A percentile compares a stretch with the other conserved stretches of the same genome.
phyloP scores from a whole-genome alignment of 2,888 invertebrate genomes.

The Scelioninae gen. 1 region DNA sequence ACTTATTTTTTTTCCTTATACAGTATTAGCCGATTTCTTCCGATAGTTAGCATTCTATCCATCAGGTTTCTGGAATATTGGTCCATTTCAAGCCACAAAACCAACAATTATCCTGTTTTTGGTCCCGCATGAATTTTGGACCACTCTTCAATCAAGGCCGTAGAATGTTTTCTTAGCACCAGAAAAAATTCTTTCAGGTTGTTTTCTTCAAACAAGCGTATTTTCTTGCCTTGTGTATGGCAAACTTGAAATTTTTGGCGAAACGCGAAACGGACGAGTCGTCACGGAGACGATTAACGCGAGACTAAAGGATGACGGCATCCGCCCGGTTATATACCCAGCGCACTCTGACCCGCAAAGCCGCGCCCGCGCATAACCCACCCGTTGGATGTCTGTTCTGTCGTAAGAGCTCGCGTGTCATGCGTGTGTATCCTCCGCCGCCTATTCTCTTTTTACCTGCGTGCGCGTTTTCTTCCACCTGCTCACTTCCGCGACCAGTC shows the following conservation, averaged over 20 bases:
- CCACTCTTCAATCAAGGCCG: too few relatives aligned
- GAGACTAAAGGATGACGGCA: slow-evolving; percentile 82
- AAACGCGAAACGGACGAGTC: slow-evolving; percentile 57
- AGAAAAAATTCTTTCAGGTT: not conserved
- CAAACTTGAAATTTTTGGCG: not conserved
- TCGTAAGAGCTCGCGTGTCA: slow-evolving; percentile 69
- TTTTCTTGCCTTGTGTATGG: not conserved
- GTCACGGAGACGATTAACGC: slow-evolving; percentile 80
- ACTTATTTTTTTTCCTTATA: too few relatives aligned
- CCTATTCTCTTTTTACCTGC: slow-evolving; percentile 67
- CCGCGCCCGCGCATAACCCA: slow-evolving; percentile 82
- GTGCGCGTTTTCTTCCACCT: slow-evolving; percentile 60
- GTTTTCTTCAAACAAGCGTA: too few relatives aligned
- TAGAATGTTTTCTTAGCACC: too few relatives aligned
- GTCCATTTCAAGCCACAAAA: too few relatives aligned
- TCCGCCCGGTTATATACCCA: slow-evolving; percentile 84
- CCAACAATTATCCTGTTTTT: too few relatives aligned
- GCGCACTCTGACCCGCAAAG: slow-evolving; percentile 83
- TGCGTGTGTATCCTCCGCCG: slow-evolving; percentile 68
- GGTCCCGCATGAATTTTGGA: too few relatives aligned
- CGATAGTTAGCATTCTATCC: too few relatives aligned
- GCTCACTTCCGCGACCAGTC: slow-evolving; percentile 61
- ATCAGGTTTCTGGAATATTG: too few relatives aligned
- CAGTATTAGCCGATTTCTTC: too few relatives aligned
- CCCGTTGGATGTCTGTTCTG: slow-evolving; percentile 73